Evolutionary conservation across 2,797 vertebrate species (phyloP), one percentile per base, ranked within the genome.

Genomic region (Apogon hyalosoma): DNA sequence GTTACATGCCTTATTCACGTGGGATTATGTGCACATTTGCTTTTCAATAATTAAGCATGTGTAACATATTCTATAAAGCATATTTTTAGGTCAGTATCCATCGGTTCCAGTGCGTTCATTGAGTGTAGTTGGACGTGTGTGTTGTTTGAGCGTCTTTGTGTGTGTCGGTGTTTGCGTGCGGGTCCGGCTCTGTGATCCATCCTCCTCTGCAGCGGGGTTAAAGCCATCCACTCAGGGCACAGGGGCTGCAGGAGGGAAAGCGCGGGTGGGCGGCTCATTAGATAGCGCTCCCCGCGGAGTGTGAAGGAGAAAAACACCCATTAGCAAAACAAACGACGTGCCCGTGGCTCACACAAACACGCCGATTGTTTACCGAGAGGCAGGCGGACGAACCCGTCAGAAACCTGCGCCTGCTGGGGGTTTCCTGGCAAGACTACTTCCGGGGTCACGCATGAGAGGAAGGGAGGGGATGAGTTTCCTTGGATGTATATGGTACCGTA

Each of bases 241-340:
- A 18, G 59, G 68, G 85, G 87, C 80, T 73, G 86, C 80, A 50
- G 84, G 83, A 85, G 88, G 83, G 78, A 80, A 24, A 42, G 82
- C 36, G 49, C 63, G 85, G 87, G 90, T 82, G 87, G 89, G 90
- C 80, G 84, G 88, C 90, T 92, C 89, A 92, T 92, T 92, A 92
- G 87, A 84, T 84, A 64, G 72, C 79, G 7, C 84, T 92, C 90
- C 90, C 89, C 65, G 80, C 57, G 75, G 89, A 88, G 88, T 77
- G 86, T 75, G 84, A 82, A 84, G 88, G 84, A 87, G 89, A 90
- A 91, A 91, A 92, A 90, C 89, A 88, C 73, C 88, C 90, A 92
- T 93, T 92, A 92, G 90, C 88, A 90, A 92, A 93, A 92, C 89
- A 91, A 92, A 91, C 83, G 80, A 86, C 61, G 75, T 77, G 85